Base-by-base conservation (phyloP, 2,888 invertebrate genomes). In the Hermaeophaga mercurialis region DNA sequence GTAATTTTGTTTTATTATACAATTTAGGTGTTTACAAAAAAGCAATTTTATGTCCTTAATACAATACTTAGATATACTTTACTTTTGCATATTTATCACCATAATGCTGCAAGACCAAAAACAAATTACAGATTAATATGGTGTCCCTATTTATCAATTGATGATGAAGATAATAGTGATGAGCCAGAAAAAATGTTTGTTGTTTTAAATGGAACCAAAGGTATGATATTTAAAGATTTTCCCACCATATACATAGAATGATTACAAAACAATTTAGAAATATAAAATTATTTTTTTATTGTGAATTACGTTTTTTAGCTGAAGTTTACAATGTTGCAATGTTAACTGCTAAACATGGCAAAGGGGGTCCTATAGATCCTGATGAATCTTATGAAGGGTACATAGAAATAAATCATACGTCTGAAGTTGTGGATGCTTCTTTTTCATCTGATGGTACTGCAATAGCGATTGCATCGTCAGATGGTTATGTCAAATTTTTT, bases 401-500 rank as follows among this genome's bases (percentile, higher is more conserved):
- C 66, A 78, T 84, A 47, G 82, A 82, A 73, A 83, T 86, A 53
- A 79, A 78, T 59, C 85, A 86, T 69, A 76, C 80, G 0, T 79
- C 85, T 69, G 81, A 84, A 15, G 86, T 96, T 45, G 85, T 91
- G 11, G 92, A 93, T 79, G 93, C 93, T 8, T 88, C 92, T 26
- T 90, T 96, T 77, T 93, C 95, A 38, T 95, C 96, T 0, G 97
- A 96, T 80, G 96, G 95, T 22, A 92, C 94, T 12, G 96, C 96
- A 7, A 84, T 97, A 54, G 95, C 96, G 38, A 92, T 95, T 31
- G 94, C 94, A 22, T 89, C 91, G 70, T 80, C 84, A 0, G 94
- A 95, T 78, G 97, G 96, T 46, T 84, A 86, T 70, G 92, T 96
- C 44, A 91, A 93, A 77, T 97, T 97, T 80, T 96, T 92, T 78